Evolutionary conservation across 2,113 vertebrate genomes (phyloP), one percentile per base, ranked within the genome.

Genomic region (Dromas ardeola): DNA sequence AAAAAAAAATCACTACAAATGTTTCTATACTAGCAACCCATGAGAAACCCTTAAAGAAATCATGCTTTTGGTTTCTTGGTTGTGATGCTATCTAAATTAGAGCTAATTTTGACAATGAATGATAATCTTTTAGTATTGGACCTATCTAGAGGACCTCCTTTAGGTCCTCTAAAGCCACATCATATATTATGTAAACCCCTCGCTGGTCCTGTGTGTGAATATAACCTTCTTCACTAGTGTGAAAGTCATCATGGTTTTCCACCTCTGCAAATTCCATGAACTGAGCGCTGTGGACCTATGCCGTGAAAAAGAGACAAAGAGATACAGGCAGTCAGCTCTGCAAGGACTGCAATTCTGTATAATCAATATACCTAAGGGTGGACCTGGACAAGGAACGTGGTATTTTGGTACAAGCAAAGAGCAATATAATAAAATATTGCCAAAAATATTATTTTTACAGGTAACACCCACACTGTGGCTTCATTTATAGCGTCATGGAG

Each of bases 251-350:
- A 47, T 98, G 97, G 83, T 98, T 98, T 90, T 99, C 98, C 67
- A 98, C 93, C 65, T 98, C 98, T 1, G 98, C 96, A 92, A 98
- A 98, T 74, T 99, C 98, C 98, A 98, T 97, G 86, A 99, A 98
- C 15, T 98, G 96, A 19, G 97, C 5, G 9, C 96, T 96, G 9
- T 96, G 97, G 47, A 98, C 96, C 98, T 98, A 56, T 11, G 77
- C 59, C 34, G 6, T 78, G 81, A 79, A 49, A 95, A 91, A 91
- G 62, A 78, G 29, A 94, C 86, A 92, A 22, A 34, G 13, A 76
- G 67, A 90, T 55, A 88, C 34, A 20, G 50, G 80, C 20, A 74
- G 40, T 13, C 77, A 53, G 61, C 67, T 90, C 95, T 93, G 34
- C 67, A 81, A 83, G 69, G 34, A 56, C 12, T 66, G 50, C 30